Evolutionary conservation across 2,797 vertebrate species (phyloP).

Genomic region (Sebastes melanostomus): DNA sequence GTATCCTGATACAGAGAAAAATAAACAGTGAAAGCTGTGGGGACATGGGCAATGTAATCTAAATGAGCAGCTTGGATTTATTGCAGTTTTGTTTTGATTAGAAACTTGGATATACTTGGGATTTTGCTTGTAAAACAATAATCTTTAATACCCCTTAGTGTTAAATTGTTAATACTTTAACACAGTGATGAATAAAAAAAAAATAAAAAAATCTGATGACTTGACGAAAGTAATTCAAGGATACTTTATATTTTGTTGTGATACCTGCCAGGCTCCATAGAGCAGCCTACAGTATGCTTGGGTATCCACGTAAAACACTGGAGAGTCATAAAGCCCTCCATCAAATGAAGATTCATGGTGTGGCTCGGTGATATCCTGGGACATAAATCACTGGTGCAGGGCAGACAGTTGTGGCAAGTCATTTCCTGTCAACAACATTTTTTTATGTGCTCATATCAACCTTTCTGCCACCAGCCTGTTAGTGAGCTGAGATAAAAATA

Average conservation of each 20-base stretch:
- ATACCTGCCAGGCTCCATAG: not conserved
- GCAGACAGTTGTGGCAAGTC: constrained; percentile 61
- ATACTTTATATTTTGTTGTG: not conserved
- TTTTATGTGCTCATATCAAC: constrained; percentile 29
- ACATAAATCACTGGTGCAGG: constrained; percentile 57
- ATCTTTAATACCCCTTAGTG: not conserved
- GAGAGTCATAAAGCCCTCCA: constrained; percentile 35
- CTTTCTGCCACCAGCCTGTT: constrained; percentile 19
- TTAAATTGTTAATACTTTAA: not conserved
- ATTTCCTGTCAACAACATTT: constrained; percentile 58
- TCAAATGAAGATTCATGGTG: constrained; percentile 61
- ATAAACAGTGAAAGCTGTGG: constrained; percentile 16
- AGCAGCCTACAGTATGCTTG: not conserved
- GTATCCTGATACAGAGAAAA: constrained; percentile 1
- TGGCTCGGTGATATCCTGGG: constrained; percentile 52
- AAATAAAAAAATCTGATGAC: not conserved
- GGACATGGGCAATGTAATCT: not conserved
- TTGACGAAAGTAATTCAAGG: not conserved
- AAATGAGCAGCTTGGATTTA: constrained; percentile 18
- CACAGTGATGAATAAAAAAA: not conserved
- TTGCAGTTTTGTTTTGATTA: not conserved
- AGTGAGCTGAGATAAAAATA: constrained; percentile 5
- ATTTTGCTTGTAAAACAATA: not conserved
- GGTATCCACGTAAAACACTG: constrained; percentile 19
- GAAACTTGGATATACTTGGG: not conserved